phyloP scores from a whole-genome alignment of 2,888 invertebrate genomes.

The Cheilosia urbana region DNA sequence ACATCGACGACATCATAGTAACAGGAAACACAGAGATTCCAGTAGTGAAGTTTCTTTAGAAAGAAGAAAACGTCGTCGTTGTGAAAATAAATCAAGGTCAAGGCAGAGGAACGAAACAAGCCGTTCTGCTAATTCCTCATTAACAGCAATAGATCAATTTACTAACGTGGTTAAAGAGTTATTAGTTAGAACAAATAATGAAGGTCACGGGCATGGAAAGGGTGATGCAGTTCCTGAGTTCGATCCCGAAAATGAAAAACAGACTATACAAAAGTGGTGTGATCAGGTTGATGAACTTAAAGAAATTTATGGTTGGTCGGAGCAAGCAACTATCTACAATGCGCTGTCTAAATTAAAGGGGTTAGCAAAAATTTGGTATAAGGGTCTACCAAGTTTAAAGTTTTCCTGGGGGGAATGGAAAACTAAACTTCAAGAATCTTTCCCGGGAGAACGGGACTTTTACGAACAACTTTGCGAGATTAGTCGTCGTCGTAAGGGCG shows the following conservation, averaged over 20 bases:
- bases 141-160: too few species aligned
- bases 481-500: constrained; percentile 21
- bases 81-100: too few species aligned
- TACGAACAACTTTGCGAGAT: constrained; percentile 28
- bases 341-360: constrained; percentile 6
- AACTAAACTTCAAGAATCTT: constrained; percentile 2
- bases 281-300: constrained; percentile 24
- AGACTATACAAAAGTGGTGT: neutral
- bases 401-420: neutral
- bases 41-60: too few species aligned
- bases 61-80: too few species aligned
- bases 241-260: constrained; percentile 16
- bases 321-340: constrained; percentile 24
- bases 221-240: constrained; percentile 29
- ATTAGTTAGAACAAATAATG: too few species aligned
- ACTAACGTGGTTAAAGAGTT: too few species aligned
- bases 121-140: too few species aligned
- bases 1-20: too few species aligned
- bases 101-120: too few species aligned
- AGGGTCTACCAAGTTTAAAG: constrained; percentile 22
- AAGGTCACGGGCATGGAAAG: too few species aligned
- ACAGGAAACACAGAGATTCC: too few species aligned
- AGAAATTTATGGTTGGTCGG: constrained; percentile 26
- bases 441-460: constrained; percentile 15
- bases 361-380: constrained; percentile 27